Conservation (phyloP, 2,113 vertebrate genomes). For the Marmota flaviventris region DNA sequence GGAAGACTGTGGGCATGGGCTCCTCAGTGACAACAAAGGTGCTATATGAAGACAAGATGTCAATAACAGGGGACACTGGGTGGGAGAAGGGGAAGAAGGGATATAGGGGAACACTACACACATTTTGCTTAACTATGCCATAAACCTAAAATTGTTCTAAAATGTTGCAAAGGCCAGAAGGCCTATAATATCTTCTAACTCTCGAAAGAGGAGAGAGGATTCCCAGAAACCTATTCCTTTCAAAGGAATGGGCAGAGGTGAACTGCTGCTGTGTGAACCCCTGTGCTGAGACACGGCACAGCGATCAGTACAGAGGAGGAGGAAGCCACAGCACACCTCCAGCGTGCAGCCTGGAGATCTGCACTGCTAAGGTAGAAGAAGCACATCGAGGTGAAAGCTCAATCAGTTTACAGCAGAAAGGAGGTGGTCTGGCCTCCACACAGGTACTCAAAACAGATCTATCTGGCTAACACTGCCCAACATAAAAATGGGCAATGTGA, state of each 20-base stretch:
- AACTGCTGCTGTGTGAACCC: background rate
- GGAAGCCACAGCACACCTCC: too few species aligned
- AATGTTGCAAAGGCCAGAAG: background rate
- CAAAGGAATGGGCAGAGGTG: background rate
- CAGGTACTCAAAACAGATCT: background rate
- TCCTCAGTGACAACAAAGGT: background rate
- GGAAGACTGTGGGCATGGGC: background rate
- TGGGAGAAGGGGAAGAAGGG: background rate
- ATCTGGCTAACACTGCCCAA: background rate
- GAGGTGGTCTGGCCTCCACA: background rate
- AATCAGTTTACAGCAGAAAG: background rate
- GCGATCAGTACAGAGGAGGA: too few species aligned
- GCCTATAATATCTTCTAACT: background rate
- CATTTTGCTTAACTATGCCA: background rate
- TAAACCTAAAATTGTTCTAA: background rate
- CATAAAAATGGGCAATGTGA: background rate
- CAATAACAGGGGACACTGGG: background rate
- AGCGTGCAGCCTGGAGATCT: background rate
- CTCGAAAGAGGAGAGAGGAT: background rate
- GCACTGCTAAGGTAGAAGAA: background rate
- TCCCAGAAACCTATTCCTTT: background rate
- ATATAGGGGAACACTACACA: background rate
- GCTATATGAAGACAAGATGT: background rate
- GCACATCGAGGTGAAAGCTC: background rate
- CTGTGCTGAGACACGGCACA: rapidly evolving